Conservation (phyloP, 2,797 vertebrate genomes). For the Liasis olivaceus region DNA sequence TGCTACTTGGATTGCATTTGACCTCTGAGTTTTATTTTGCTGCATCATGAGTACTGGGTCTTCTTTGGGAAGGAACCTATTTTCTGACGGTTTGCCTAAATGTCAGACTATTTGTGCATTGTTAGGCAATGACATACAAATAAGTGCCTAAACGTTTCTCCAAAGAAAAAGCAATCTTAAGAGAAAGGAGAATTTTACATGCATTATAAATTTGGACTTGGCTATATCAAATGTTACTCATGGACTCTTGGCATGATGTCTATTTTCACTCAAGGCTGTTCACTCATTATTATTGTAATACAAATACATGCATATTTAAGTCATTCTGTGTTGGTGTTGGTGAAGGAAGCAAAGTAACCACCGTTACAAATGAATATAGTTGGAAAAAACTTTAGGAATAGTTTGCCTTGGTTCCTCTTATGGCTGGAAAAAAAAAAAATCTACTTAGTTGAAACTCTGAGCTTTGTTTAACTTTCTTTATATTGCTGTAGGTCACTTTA, state of each 20-base stretch:
- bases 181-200: background rate
- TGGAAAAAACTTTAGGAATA: background rate
- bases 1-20: conserved; percentile 26
- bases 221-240: background rate
- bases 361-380: background rate
- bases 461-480: background rate
- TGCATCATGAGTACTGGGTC: conserved; percentile 2
- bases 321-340: background rate
- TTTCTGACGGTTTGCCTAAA: background rate
- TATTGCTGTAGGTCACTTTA: background rate
- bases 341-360: background rate
- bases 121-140: background rate
- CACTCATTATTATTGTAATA: background rate
- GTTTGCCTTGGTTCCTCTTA: background rate
- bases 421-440: background rate
- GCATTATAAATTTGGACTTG: background rate
- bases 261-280: background rate
- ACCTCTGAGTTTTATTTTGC: background rate
- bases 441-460: background rate
- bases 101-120: background rate
- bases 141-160: background rate
- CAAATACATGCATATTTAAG: background rate
- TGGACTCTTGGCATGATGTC: background rate
- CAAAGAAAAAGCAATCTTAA: background rate
- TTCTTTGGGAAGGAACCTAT: background rate